phyloP scores from a whole-genome alignment of 2,888 invertebrate genomes.

The Ceraclea dissimilis region DNA sequence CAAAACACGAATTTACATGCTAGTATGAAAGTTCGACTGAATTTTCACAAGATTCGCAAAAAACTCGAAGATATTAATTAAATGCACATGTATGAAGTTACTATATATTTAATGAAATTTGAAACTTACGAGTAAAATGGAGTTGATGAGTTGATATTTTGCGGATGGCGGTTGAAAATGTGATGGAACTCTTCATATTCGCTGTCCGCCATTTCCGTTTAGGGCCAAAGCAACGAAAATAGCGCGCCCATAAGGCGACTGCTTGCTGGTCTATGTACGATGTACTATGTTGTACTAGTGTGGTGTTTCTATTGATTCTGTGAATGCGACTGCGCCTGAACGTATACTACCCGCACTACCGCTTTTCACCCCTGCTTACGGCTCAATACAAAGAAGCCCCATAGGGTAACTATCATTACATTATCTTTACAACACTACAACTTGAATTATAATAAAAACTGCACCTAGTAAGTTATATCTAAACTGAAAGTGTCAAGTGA shows the following conservation, averaged over 20 bases:
- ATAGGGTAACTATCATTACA: background rate
- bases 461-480: too few relatives aligned
- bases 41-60: too few relatives aligned
- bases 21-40: too few relatives aligned
- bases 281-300: background rate
- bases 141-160: constrained; percentile 69
- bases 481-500: too few relatives aligned
- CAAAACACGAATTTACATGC: too few relatives aligned
- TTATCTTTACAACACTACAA: too few relatives aligned
- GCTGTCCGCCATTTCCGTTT: constrained; percentile 78
- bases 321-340: constrained; percentile 31
- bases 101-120: background rate
- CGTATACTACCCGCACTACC: constrained; percentile 7
- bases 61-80: too few relatives aligned
- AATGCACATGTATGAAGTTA: too few relatives aligned
- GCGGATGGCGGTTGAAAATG: constrained; percentile 74
- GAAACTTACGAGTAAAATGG: constrained; percentile 84
- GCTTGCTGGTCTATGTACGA: background rate
- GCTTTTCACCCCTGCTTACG: constrained; percentile 19
- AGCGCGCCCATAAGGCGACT: constrained; percentile 13
- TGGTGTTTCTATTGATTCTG: background rate
- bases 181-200: constrained; percentile 91
- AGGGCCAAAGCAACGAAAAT: constrained; percentile 50
- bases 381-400: constrained; percentile 13
- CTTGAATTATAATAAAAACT: too few relatives aligned